These are phyloP conservation scores for Enteromius argenteus DNA, from an alignment of 2,797 vertebrate species.

Conservation along the genomic window DNA sequence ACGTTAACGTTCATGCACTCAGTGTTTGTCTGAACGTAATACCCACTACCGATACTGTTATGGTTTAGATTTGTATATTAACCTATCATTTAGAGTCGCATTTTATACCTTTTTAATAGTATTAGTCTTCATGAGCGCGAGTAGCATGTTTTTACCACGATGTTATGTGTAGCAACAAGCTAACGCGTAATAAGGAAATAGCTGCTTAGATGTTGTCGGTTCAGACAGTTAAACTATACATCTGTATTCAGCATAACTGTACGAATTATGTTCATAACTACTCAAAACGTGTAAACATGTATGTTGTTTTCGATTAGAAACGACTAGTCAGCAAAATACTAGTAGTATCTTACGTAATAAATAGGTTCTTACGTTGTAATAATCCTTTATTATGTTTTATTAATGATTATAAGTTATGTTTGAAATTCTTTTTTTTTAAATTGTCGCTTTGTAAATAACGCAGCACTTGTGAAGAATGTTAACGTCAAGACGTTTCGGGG, in stretches of 20 bases:
- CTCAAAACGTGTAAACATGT: not conserved
- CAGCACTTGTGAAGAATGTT: not conserved
- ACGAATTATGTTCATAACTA: not conserved
- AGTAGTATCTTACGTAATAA: conserved; percentile 20
- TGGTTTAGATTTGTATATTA: not conserved
- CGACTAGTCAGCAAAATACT: conserved; percentile 16
- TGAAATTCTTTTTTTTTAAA: not conserved
- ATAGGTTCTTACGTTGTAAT: not conserved
- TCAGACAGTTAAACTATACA: not conserved
- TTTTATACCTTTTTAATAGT: not conserved
- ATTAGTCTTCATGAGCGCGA: not conserved
- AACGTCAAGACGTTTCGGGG: not conserved
- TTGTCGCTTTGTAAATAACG: not conserved
- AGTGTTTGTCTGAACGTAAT: conserved; percentile 9
- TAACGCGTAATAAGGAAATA: conserved; percentile 51
- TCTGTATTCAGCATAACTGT: not conserved
- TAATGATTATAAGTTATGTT: not conserved
- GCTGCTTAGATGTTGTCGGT: not conserved
- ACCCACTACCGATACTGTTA: not conserved
- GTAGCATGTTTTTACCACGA: conserved; percentile 19
- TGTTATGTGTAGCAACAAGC: conserved; percentile 40
- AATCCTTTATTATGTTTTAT: not conserved
- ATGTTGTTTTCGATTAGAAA: conserved; percentile 23
- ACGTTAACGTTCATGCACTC: conserved; percentile 1
- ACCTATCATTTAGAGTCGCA: not conserved